Percentiles rank a stretch among this genome's conserved stretches.
Evolutionary conservation across 2,797 vertebrate species (phyloP).

Genomic region (Myripristis jacobus): DNA sequence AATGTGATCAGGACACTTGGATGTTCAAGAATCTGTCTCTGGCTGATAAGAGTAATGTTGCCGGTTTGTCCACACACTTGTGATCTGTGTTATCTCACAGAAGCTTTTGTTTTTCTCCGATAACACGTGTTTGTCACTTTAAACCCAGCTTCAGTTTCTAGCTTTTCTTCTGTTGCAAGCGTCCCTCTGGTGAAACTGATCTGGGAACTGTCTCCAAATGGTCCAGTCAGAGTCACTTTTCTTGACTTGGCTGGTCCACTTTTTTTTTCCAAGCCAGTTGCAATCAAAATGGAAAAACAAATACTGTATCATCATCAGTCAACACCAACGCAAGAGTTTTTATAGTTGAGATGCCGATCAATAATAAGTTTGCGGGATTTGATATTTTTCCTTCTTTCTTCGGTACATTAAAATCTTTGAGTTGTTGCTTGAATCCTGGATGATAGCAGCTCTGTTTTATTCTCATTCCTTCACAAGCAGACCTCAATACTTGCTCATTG

Average conservation of each 20-base stretch:
- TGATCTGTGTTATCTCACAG: constrained; percentile 65
- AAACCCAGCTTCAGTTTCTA: constrained; percentile 46
- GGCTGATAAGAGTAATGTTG: constrained; percentile 55
- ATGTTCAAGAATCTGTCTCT: constrained; percentile 47
- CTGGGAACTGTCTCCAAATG: constrained; percentile 75
- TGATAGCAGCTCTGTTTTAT: not conserved
- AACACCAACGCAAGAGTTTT: not conserved
- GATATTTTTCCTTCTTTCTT: not conserved
- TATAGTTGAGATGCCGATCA: not conserved
- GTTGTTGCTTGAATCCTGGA: too few species aligned
- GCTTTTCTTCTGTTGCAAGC: constrained; percentile 61
- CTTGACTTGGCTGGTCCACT: constrained; percentile 6
- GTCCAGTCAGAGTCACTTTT: constrained; percentile 41
- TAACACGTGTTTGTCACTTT: constrained; percentile 70
- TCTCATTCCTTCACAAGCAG: constrained; percentile 32
- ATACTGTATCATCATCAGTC: not conserved
- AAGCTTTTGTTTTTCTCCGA: constrained; percentile 48
- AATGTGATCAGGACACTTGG: constrained; percentile 45
- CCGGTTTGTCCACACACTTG: constrained; percentile 42
- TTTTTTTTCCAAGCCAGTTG: constrained; percentile 26
- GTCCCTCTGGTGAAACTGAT: constrained; percentile 39
- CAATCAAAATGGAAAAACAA: constrained; percentile 24
- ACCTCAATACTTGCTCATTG: constrained; percentile 41
- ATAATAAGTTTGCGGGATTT: not conserved
- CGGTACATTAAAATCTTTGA: not conserved